Evolutionary conservation across 1,140 invertebrate genomes (phyloP), one percentile per base, ranked within the genome.

Genomic region (Oppia nitens): DNA sequence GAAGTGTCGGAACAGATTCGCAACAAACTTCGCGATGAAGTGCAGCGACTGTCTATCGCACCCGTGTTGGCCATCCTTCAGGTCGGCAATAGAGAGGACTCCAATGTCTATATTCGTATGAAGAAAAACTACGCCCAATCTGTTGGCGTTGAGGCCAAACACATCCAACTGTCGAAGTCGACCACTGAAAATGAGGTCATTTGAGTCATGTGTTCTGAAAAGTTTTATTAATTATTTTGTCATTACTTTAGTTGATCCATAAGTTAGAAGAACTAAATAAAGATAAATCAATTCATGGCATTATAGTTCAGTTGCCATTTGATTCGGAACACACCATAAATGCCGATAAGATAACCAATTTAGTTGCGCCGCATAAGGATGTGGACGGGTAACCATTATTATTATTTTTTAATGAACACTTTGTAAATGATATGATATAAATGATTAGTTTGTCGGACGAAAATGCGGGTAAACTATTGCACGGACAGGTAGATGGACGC

Each of bases 61-160:
- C 62, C 64, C 21, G 23, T 24, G 12, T 53, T 65, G 25, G 63
- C 62, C 47, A 65, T 65, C 28, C 56, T 65, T 23, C 61, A 81
- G 75, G 94, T 98, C 45, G 95, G 95, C 1, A 82, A 81, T 1
- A 76, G 93, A 9, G 88, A 93, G 70, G 95, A 98, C 74, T 98
- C 94, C n/a, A 98, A 97, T 77, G 92, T 98, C 6, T 99, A 98
- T 71, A 98, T 98, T 69, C 76, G 86, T 47, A 92, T 90, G 82
- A 99, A 98, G 75, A 79, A 95, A 21, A 93, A 89, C 72, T 85
- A 88, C 6, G 92, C 93, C 0, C 78, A 74, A 27, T 85, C 93
- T 66, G 87, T 98, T 63, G 95, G 94, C 57, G 90, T 97, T 32
- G 69, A 77, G 21, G 85, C 85, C 0, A 75, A 81, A 58, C 88